Evolutionary conservation across 2,113 vertebrate species (phyloP).

Genomic region (Suricata suricatta): DNA sequence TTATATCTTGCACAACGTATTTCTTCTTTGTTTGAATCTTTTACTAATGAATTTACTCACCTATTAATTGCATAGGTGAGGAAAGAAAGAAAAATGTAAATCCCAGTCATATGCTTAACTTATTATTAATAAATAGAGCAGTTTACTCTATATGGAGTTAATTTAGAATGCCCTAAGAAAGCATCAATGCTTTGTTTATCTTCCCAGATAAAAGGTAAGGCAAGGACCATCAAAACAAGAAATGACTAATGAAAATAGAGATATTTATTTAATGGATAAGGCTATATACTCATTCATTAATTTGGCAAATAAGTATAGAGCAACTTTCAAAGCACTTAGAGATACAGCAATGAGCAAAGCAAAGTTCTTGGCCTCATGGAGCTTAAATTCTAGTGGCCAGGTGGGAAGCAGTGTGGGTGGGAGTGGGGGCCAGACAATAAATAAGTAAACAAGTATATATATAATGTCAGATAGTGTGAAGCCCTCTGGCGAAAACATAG

Average conservation of each 20-base stretch:
- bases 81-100: not conserved
- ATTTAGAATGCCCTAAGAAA: not conserved
- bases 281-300: not conserved
- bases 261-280: not conserved
- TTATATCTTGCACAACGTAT: not conserved
- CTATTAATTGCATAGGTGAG: not conserved
- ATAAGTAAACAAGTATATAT: not conserved
- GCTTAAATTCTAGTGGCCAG: not conserved
- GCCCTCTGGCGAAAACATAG: not conserved
- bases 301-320: not conserved
- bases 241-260: not conserved
- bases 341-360: not conserved
- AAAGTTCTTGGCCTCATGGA: not conserved
- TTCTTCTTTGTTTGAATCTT: not conserved
- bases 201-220: not conserved
- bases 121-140: not conserved
- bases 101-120: not conserved
- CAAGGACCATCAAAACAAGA: not conserved
- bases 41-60: not conserved
- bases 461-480: not conserved
- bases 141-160: not conserved
- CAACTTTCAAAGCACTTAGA: not conserved
- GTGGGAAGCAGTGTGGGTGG: fast-evolving
- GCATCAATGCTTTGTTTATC: not conserved
- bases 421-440: not conserved